Conservation (phyloP, 2,113 vertebrate genomes). For the Antidorcas marsupialis region DNA sequence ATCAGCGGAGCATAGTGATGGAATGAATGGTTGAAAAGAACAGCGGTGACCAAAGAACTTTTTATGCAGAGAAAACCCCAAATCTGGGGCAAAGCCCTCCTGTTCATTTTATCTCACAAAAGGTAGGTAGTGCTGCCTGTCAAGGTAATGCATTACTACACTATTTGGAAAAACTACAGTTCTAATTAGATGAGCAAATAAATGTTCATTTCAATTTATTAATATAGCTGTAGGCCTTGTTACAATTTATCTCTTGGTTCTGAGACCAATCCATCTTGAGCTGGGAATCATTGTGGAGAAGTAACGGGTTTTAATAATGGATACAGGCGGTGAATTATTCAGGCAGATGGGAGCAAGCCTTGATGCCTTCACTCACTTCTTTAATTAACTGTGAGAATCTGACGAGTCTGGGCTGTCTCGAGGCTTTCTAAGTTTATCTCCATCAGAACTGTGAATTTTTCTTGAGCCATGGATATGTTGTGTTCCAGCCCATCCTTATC, state of each 20-base stretch:
- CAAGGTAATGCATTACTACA: conserved; percentile 76
- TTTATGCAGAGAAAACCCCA: conserved; percentile 40
- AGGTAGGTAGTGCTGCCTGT: conserved; percentile 68
- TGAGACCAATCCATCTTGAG: conserved; percentile 76
- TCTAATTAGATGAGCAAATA: conserved; percentile 88
- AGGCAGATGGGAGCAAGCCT: conserved; percentile 76
- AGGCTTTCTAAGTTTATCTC: conserved; percentile 74
- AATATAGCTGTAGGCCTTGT: conserved; percentile 84
- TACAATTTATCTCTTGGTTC: conserved; percentile 84
- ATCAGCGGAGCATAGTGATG: neutral
- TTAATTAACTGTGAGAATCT: conserved; percentile 85
- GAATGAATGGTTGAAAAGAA: conserved; percentile 48
- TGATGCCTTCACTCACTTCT: conserved; percentile 80
- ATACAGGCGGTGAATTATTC: conserved; percentile 85
- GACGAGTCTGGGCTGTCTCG: conserved; percentile 57
- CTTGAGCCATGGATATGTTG: conserved; percentile 40
- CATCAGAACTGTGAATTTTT: conserved; percentile 63
- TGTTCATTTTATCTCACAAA: conserved; percentile 76
- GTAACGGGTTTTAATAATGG: conserved; percentile 85
- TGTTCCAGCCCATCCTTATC: neutral
- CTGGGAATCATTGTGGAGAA: conserved; percentile 81
- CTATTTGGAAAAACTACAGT: conserved; percentile 79
- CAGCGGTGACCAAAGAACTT: conserved; percentile 48
- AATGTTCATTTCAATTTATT: conserved; percentile 86
- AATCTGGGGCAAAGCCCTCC: conserved; percentile 66